Base-by-base conservation (phyloP, 2,888 invertebrate genomes). In the Hylaea fasciaria region DNA sequence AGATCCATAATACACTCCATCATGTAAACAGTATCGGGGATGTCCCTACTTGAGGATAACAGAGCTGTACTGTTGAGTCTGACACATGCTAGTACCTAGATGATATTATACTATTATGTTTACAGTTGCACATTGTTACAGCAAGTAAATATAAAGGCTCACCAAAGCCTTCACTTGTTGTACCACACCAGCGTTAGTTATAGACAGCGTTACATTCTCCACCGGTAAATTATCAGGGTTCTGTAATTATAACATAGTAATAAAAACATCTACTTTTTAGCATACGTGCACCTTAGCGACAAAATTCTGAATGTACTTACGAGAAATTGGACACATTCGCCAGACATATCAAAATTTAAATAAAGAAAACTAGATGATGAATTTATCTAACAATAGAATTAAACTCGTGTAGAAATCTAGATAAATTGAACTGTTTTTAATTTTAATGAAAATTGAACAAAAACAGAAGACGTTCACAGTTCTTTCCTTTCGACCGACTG, bases 131-230 rank as follows among this genome's bases (percentile, higher is more conserved):
- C 50, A 29, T 13, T 29, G n/a, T 14, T 14, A 16, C 11, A 29
- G 16, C 16, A 0, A 16, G 2, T 2, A 43, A n/a, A 51, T 29
- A 59, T 73, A n/a, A n/a, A n/a, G n/a, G n/a, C 90, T 89, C 87
- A 95, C 95, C 90, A 96, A 87, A 51, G 96, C 95, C 66, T 95
- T 93, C 48, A 95, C 83, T 68, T 90, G 82, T 61, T 91, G 87
- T 3, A 86, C 75, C 12, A 94, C 85, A 9, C 95, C 95, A 64
- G 92, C 89, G 63, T 91, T 90, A 28, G 83, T 82, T 2, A 94
- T 78, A 13, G 76, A 70, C 52, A 94, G 69, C 13, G 81, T 85
- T 53, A 93, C 69, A 48, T 86, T 82, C 71, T 94, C 94, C 49
- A 94, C 87, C 0, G 94, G 94, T 66, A 93, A 85, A 71, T 93